A percentile compares a stretch with the other conserved stretches of the same genome.
These are phyloP conservation scores for Callimorpha dominula DNA, from an alignment of 2,888 invertebrate genomes.

Conservation along the genomic window DNA sequence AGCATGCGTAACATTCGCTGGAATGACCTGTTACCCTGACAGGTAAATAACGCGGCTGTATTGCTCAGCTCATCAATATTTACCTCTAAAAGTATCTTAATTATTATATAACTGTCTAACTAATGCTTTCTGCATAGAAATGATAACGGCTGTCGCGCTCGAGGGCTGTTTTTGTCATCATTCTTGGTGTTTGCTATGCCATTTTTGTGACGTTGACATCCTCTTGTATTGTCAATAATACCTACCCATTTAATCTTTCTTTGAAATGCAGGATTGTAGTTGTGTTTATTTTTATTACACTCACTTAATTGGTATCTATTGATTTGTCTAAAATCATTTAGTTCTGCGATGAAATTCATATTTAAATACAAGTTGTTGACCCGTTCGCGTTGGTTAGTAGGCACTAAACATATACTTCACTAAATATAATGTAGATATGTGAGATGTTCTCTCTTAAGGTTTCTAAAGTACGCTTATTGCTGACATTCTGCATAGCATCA, in stretches of 20 bases:
- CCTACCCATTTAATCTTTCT: too few species aligned
- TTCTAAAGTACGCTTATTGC: too few species aligned
- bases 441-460: neutral
- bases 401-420: too few species aligned
- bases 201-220: neutral
- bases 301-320: neutral
- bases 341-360: neutral
- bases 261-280: too few species aligned
- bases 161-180: neutral
- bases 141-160: neutral
- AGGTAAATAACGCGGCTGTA: neutral
- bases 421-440: too few species aligned
- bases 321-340: neutral
- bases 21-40: neutral
- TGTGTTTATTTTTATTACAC: neutral
- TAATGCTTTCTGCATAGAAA: neutral
- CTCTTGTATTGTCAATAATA: neutral
- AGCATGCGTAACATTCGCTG: neutral
- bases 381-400: too few species aligned
- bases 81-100: neutral
- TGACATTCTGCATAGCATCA: too few species aligned
- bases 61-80: neutral
- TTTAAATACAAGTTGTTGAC: neutral
- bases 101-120: neutral
- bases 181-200: neutral